These are phyloP conservation scores for Parazoanthus atlanticus DNA, from an alignment of 92 coral and sea anemone species.

Conservation along the genomic window DNA sequence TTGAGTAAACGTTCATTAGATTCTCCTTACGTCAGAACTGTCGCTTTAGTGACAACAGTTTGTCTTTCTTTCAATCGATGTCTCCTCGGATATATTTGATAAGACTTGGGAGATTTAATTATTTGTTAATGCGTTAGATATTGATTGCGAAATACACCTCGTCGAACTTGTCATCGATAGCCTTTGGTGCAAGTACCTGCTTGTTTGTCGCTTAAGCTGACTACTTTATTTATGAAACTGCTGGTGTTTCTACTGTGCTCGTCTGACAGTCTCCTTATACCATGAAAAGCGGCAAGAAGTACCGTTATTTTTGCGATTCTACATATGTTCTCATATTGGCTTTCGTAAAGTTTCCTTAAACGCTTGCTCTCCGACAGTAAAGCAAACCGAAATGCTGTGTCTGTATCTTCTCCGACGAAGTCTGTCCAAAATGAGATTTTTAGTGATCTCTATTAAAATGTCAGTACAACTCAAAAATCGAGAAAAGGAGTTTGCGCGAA, in stretches of 20 bases:
- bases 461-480: neutral
- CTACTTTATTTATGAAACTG: neutral
- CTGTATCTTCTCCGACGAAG: neutral
- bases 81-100: slow-evolving; percentile 8
- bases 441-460: neutral
- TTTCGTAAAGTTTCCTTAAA: too few relatives aligned
- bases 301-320: neutral
- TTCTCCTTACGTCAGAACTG: slow-evolving; percentile 31
- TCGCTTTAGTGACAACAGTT: neutral
- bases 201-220: neutral
- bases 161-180: neutral
- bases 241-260: slow-evolving; percentile 7
- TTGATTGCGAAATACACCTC: neutral
- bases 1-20: slow-evolving; percentile 9
- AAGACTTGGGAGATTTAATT: neutral
- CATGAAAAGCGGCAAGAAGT: neutral
- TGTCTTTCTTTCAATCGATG: neutral
- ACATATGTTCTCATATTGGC: neutral
- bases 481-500: neutral
- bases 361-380: neutral
- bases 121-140: neutral
- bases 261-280: neutral
- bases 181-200: neutral
- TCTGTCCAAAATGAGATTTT: neutral
- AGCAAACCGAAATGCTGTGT: neutral